phyloP scores from a whole-genome alignment of 2,888 invertebrate species.

The Cybosia mesomella region DNA sequence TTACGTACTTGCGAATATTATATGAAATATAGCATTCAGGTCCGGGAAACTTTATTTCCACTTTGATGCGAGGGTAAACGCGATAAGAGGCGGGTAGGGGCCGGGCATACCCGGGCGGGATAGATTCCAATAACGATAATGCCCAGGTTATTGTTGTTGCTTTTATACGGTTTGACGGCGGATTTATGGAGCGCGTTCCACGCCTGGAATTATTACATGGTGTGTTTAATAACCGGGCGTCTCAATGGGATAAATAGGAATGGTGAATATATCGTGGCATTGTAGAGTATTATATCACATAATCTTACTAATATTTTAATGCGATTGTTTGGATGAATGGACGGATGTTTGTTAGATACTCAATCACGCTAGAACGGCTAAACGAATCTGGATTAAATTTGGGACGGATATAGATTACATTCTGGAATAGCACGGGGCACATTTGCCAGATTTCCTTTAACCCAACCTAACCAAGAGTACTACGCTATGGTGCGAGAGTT shows the following conservation, averaged over 20 bases:
- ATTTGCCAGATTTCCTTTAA: too few relatives aligned
- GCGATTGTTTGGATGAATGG: too few relatives aligned
- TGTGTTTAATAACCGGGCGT: constrained; percentile 11
- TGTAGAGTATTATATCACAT: too few relatives aligned
- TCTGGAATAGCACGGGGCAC: too few relatives aligned
- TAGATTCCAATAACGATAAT: constrained; percentile 37
- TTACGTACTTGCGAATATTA: constrained; percentile 45
- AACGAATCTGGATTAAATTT: too few relatives aligned
- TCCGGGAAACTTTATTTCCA: constrained; percentile 45
- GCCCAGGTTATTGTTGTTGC: constrained; percentile 32
- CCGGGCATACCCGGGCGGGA: constrained; percentile 28
- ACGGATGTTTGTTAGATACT: too few relatives aligned
- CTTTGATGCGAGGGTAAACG: constrained; percentile 21
- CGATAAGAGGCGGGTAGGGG: constrained; percentile 13
- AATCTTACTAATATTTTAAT: too few relatives aligned
- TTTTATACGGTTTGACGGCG: constrained; percentile 25
- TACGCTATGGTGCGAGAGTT: too few relatives aligned
- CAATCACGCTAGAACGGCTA: too few relatives aligned
- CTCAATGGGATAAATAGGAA: constrained; percentile 1
- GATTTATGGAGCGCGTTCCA: constrained; percentile 18
- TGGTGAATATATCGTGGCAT: not conserved
- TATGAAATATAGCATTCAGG: constrained; percentile 34
- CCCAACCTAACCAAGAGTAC: too few relatives aligned
- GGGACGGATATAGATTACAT: too few relatives aligned
- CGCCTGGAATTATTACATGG: constrained; percentile 3